Evolutionary conservation across 2,888 invertebrate species (phyloP).

Genomic region (Agrotis exclamationis): DNA sequence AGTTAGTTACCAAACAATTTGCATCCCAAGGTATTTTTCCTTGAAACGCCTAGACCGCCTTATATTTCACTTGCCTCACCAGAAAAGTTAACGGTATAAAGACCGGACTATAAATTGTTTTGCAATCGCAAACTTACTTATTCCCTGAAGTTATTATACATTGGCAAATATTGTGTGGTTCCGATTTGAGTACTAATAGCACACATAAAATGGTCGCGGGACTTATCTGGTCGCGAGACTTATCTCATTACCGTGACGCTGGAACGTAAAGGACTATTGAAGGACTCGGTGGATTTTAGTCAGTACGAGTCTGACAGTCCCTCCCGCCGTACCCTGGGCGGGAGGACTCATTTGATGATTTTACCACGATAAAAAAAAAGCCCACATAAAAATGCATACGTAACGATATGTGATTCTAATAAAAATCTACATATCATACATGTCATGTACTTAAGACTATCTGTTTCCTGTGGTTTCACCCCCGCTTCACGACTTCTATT

Average conservation of each 20-base stretch:
- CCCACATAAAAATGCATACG: no score
- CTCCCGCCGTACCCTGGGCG: no score
- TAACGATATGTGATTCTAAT: not conserved
- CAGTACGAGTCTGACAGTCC: no score
- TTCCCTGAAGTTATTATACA: conserved; percentile 9
- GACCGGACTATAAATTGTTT: conserved; percentile 62
- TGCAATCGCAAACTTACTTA: conserved; percentile 55
- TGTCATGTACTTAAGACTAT: conserved; percentile 12
- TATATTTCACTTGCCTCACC: conserved; percentile 72
- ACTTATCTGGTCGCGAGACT: no score
- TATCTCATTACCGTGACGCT: no score
- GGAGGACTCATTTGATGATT: no score
- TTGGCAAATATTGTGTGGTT: conserved; percentile 6
- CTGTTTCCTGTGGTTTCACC: no score
- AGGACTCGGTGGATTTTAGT: no score
- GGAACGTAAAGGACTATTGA: no score
- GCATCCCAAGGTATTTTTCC: conserved; percentile 85
- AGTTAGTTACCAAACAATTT: conserved; percentile 84
- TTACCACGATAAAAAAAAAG: no score
- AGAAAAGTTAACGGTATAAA: conserved; percentile 73
- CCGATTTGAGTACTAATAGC: not conserved
- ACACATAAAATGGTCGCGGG: no score
- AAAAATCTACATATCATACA: conserved; percentile 6
- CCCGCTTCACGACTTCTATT: no score
- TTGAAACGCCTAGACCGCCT: conserved; percentile 75